Evolutionary conservation across 2,888 invertebrate species (phyloP).

Genomic region (Aphrophora alni): DNA sequence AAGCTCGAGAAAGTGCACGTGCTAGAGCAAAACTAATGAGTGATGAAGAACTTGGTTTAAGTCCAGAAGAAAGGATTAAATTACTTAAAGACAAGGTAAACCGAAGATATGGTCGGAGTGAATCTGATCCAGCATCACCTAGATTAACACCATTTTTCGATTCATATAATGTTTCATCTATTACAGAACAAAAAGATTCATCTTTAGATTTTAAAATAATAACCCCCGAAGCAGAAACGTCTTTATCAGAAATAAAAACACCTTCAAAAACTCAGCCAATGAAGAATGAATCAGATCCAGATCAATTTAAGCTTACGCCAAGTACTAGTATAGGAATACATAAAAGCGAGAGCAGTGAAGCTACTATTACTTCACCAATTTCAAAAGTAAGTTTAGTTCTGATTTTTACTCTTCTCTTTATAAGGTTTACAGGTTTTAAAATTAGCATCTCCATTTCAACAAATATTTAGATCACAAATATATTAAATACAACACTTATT

Average conservation of each 20-base stretch:
- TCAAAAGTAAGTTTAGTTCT: neutral
- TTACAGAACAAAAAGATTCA: neutral
- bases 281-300: neutral
- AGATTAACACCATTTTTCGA: neutral
- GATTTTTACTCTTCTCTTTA: no score
- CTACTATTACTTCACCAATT: neutral
- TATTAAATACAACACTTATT: no score
- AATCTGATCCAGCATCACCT: conserved; percentile 23
- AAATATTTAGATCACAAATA: no score
- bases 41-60: conserved; percentile 76
- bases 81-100: conserved; percentile 61
- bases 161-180: neutral
- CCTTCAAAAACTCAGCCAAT: neutral
- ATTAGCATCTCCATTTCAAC: no score
- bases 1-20: conserved; percentile 66
- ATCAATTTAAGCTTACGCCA: neutral
- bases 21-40: conserved; percentile 71
- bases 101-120: conserved; percentile 28
- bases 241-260: neutral
- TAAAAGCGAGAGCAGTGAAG: neutral
- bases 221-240: neutral
- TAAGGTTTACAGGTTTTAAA: no score
- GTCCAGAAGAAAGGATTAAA: conserved; percentile 69
- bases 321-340: neutral
- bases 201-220: neutral